Conservation (phyloP, 2,797 vertebrate species). For the Amblyraja radiata region DNA sequence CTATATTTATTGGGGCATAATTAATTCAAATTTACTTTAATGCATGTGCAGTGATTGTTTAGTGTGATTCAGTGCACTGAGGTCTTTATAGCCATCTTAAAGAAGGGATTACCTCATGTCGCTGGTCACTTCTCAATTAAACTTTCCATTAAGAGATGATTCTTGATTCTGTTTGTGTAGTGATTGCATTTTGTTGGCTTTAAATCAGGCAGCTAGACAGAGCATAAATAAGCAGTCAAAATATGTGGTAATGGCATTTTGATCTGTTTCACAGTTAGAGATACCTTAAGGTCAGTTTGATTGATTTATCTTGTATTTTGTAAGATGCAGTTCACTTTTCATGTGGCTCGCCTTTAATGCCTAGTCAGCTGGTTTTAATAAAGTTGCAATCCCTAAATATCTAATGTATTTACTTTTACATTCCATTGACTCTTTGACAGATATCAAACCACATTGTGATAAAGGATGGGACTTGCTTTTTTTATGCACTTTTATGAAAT, state of each 20-base stretch:
- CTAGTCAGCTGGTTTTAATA: constrained; percentile 52
- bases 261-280: constrained; percentile 80
- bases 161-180: constrained; percentile 79
- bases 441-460: not conserved
- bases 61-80: constrained; percentile 65
- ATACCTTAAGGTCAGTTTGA: constrained; percentile 66
- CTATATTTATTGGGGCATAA: constrained; percentile 82
- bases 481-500: no score
- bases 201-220: constrained; percentile 82
- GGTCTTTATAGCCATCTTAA: constrained; percentile 59
- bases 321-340: constrained; percentile 54
- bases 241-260: constrained; percentile 86
- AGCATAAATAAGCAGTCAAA: constrained; percentile 91
- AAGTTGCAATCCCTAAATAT: constrained; percentile 37
- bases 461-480: not conserved
- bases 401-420: not conserved
- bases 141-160: constrained; percentile 96
- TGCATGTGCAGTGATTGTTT: constrained; percentile 85
- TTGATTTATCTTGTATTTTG: constrained; percentile 64
- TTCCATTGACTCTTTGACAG: not conserved
- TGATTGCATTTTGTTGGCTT: constrained; percentile 76
- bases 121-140: constrained; percentile 78
- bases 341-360: constrained; percentile 57
- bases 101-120: constrained; percentile 84
- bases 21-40: constrained; percentile 94